phyloP scores from a whole-genome alignment of 2,888 invertebrate species.

The Branchipolynoe longqiensis region DNA sequence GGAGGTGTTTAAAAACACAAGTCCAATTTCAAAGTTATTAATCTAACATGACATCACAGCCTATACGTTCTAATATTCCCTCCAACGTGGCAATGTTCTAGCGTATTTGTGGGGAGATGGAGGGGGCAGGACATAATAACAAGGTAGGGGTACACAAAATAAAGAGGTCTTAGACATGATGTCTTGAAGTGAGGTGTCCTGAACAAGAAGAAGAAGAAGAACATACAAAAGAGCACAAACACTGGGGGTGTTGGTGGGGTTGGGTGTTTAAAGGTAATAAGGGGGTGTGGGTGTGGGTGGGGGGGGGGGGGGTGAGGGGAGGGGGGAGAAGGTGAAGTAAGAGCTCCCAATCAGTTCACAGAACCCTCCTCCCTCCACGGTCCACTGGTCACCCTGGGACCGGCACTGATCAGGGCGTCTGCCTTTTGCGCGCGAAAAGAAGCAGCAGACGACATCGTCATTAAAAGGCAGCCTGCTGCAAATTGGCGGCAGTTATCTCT shows the following conservation, averaged over 20 bases:
- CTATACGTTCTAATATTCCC: too few relatives aligned
- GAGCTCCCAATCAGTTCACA: constrained; percentile 33
- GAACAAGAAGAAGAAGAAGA: too few relatives aligned
- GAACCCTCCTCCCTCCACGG: constrained; percentile 11
- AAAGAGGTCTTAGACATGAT: too few relatives aligned
- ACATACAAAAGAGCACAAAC: too few relatives aligned
- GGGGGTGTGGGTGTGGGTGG: not conserved
- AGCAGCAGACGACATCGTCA: constrained; percentile 48
- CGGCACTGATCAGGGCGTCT: constrained; percentile 21
- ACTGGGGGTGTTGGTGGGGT: not conserved
- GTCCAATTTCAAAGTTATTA: too few relatives aligned
- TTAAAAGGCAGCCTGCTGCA: constrained; percentile 46
- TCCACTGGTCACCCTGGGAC: constrained; percentile 13
- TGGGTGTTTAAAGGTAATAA: not conserved
- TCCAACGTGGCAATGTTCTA: too few relatives aligned
- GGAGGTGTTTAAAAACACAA: too few relatives aligned
- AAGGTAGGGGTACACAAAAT: too few relatives aligned
- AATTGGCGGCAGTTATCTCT: constrained; percentile 52
- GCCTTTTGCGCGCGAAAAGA: not conserved
- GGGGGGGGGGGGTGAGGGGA: not conserved
- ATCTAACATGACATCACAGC: too few relatives aligned
- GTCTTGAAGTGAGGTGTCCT: too few relatives aligned
- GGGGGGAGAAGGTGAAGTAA: not conserved
- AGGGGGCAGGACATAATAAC: too few relatives aligned
- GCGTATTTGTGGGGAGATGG: too few relatives aligned